Evolutionary conservation across 1,140 invertebrate species (phyloP).

Genomic region (Euura lappo): DNA sequence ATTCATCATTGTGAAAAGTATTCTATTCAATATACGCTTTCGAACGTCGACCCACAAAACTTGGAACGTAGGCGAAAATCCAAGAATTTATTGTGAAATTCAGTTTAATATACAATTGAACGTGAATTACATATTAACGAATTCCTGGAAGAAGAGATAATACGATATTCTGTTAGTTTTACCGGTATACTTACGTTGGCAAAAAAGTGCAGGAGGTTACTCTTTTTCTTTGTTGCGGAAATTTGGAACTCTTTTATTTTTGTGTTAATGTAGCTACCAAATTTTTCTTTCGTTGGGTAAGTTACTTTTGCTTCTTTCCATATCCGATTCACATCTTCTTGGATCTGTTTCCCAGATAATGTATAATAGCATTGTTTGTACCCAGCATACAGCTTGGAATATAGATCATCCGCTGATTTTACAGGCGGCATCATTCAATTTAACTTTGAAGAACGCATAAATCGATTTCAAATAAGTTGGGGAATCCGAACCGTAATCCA

Average conservation of each 20-base stretch:
- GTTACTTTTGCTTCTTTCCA: conserved; percentile 1
- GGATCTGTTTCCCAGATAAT: not conserved
- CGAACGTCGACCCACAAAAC: not conserved
- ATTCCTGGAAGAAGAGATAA: not conserved
- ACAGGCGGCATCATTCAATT: not conserved
- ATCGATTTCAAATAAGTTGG: conserved; percentile 1
- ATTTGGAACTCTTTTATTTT: not conserved
- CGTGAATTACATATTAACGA: not conserved
- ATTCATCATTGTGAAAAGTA: not conserved
- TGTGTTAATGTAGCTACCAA: not conserved
- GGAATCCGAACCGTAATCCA: not conserved
- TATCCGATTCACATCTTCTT: conserved; percentile 1
- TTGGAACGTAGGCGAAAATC: not conserved
- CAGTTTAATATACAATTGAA: not conserved
- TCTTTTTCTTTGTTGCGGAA: not conserved
- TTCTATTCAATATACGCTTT: not conserved
- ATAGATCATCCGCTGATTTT: not conserved
- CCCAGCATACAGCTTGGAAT: not conserved
- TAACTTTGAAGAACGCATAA: not conserved
- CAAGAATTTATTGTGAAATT: not conserved
- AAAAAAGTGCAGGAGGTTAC: not conserved
- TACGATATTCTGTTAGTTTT: not conserved
- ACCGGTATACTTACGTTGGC: not conserved
- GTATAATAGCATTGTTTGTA: not conserved
- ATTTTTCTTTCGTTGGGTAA: not conserved